Evolutionary conservation across 2,113 vertebrate genomes (phyloP).

Genomic region (Beaufortia kweichowensis): DNA sequence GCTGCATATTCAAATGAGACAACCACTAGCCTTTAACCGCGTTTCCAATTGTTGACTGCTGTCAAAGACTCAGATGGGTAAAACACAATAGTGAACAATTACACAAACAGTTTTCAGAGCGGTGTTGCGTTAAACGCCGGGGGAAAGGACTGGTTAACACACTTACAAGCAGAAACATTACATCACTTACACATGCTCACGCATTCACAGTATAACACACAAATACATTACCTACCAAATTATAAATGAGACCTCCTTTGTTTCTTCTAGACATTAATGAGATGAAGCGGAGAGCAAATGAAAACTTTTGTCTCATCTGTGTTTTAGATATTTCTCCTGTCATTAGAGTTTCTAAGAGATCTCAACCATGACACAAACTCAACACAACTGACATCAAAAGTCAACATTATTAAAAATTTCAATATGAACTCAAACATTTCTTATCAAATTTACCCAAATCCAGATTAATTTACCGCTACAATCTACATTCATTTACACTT

Average conservation of each 20-base stretch:
- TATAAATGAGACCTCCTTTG: no score
- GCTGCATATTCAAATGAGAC: conserved; percentile 56
- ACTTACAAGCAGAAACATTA: no score
- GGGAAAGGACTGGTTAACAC: conserved; percentile 38
- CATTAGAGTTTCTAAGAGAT: no score
- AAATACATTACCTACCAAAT: conserved; percentile 2
- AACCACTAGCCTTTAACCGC: conserved; percentile 43
- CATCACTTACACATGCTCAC: conserved; percentile 42
- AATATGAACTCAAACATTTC: no score
- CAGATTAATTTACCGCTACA: no score
- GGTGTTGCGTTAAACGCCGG: conserved; percentile 54
- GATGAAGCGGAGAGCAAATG: no score
- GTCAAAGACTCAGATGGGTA: conserved; percentile 60
- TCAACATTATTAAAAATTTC: no score
- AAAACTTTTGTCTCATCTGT: no score
- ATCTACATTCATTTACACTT: not conserved
- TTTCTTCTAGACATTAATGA: no score
- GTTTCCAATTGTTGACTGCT: conserved; percentile 49
- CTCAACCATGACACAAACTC: no score
- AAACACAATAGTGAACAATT: conserved; percentile 64
- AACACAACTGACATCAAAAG: no score
- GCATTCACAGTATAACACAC: conserved; percentile 32
- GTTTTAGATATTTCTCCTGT: no score
- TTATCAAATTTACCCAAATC: not conserved
- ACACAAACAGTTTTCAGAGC: conserved; percentile 46